Percentiles rank a stretch among this genome's conserved stretches.
Evolutionary conservation across 2,797 vertebrate species (phyloP).

Genomic region (Brachyrhaphis roseni): DNA sequence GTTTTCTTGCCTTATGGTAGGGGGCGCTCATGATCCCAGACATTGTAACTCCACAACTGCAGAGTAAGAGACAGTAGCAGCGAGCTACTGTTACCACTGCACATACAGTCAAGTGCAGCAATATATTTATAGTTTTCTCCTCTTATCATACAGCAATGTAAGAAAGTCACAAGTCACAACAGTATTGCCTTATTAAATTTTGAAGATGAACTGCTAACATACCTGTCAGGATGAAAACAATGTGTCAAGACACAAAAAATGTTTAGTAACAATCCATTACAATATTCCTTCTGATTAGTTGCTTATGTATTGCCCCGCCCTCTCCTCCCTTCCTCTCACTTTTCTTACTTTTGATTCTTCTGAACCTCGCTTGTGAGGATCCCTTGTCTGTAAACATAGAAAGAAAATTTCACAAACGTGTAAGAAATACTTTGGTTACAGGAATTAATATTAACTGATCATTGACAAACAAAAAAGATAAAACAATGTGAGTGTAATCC

Average conservation of each 20-base stretch:
- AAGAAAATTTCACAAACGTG: slow-evolving; percentile 2
- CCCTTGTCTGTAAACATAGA: slow-evolving; percentile 75
- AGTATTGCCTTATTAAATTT: background rate
- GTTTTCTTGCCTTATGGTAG: too few species aligned
- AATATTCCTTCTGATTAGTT: background rate
- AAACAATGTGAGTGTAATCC: background rate
- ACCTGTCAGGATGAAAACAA: background rate
- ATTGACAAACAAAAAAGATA: background rate
- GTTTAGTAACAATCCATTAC: background rate
- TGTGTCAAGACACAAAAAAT: background rate
- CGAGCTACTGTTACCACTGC: too few species aligned
- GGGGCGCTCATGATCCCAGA: too few species aligned
- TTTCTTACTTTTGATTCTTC: slow-evolving; percentile 84
- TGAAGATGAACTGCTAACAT: background rate
- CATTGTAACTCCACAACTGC: too few species aligned
- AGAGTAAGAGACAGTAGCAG: too few species aligned
- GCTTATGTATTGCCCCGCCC: background rate
- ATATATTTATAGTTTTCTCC: too few species aligned
- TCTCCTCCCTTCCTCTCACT: too few species aligned
- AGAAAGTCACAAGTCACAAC: background rate
- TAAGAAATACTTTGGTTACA: background rate
- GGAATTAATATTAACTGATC: background rate
- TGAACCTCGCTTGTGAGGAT: slow-evolving; percentile 82
- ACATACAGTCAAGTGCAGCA: too few species aligned
- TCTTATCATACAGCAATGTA: background rate